phyloP scores from a whole-genome alignment of 2,888 invertebrate genomes.

The Tinea trinotella region DNA sequence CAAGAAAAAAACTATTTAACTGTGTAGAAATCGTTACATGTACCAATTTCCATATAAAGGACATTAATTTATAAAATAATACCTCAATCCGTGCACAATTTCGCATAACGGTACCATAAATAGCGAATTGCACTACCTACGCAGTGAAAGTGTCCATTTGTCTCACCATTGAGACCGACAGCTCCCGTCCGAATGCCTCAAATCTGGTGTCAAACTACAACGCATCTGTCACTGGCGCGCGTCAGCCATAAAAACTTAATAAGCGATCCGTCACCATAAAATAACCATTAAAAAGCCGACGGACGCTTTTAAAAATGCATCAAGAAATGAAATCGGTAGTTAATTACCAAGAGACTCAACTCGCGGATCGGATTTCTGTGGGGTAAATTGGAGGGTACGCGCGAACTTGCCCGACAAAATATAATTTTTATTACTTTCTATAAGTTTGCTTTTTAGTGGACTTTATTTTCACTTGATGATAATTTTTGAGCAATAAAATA shows the following conservation, averaged over 20 bases:
- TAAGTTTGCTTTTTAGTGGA: neutral
- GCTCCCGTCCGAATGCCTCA: slow-evolving; percentile 36
- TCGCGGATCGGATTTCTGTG: slow-evolving; percentile 52
- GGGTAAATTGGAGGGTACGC: slow-evolving; percentile 27
- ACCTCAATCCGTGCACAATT: neutral
- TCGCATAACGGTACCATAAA: neutral
- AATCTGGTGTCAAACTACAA: slow-evolving; percentile 67
- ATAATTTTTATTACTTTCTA: slow-evolving; percentile 8
- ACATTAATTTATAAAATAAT: neutral
- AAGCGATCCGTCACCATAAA: slow-evolving; percentile 72
- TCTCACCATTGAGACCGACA: slow-evolving; percentile 2
- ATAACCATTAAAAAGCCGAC: slow-evolving; percentile 71
- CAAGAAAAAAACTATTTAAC: too few species aligned
- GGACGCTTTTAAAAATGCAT: slow-evolving; percentile 70
- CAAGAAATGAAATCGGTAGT: slow-evolving; percentile 70
- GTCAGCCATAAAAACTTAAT: slow-evolving; percentile 66
- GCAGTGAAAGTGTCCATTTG: slow-evolving; percentile 8
- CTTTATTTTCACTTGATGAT: slow-evolving; percentile 8
- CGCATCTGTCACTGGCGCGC: slow-evolving; percentile 63
- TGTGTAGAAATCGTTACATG: too few species aligned
- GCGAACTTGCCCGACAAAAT: neutral
- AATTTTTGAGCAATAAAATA: neutral
- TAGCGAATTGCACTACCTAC: slow-evolving; percentile 3
- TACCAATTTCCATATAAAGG: too few species aligned
- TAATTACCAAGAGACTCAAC: slow-evolving; percentile 67